Evolutionary conservation across 1,140 invertebrate genomes (phyloP), one percentile per base, ranked within the genome.

Genomic region (Ganaspis sp.): DNA sequence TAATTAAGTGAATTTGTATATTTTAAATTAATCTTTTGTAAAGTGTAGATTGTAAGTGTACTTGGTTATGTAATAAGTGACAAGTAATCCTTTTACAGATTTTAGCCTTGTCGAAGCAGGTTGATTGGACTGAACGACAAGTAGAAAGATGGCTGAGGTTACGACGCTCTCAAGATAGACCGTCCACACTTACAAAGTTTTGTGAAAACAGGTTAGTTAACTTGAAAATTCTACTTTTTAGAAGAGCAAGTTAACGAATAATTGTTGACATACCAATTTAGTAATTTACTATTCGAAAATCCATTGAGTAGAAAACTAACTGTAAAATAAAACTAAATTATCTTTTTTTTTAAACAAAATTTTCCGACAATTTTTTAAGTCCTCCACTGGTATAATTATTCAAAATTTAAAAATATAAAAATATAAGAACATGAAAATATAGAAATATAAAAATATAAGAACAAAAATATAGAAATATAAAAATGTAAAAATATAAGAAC

Each of bases 121-220:
- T 97, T 73, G 96, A 98, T 89, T 94, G 96, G 93, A 93, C 93
- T n/a, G 96, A 97, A 87, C 93, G 97, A 72, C 95, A 97, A 90
- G 95, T 99, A 72, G 96, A 98, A 89, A 92, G 97, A 73, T 99
- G 98, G 98, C 93, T 98, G 88, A 93, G 97, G 72, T 92, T 96
- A 23, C 92, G 97, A 49, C 92, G 94, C 74, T 94, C 94, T 64
- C 95, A 96, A 90, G 96, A 97, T 84, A 97, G 95, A 86, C 97
- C 97, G 0, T 96, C 96, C 11, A 97, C 95, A 9, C 91, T 98
- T 45, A 94, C 95, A n/a, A 98, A 98, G 88, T 98, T 98, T 89
- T 96, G 95, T 86, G 97, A 98, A 91, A 97, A 95, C 87, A 93
- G 94, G 89, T 94, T 73, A 64, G 58, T n/a, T 64, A 78, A 74